These are phyloP conservation scores for Anniella stebbinsi DNA, from an alignment of 2,797 vertebrate genomes.

Conservation along the genomic window DNA sequence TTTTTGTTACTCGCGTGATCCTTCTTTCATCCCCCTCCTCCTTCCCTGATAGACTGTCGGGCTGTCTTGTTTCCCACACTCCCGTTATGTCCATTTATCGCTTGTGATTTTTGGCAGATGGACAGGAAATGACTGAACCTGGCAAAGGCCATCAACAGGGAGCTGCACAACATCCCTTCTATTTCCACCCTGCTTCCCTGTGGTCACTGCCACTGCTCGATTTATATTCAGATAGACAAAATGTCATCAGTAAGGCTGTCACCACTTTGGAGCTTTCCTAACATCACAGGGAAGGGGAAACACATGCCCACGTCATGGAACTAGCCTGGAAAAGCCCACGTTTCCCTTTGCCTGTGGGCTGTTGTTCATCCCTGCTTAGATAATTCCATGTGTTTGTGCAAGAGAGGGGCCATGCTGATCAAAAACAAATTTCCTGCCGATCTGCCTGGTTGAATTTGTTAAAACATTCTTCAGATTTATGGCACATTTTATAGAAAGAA, in stretches of 20 bases:
- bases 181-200: conserved; percentile 69
- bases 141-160: conserved; percentile 73
- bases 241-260: conserved; percentile 71
- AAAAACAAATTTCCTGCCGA: conserved; percentile 73
- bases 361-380: conserved; percentile 60
- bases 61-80: conserved; percentile 88
- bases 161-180: conserved; percentile 78
- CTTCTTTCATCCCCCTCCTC: conserved; percentile 74
- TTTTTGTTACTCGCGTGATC: conserved; percentile 50
- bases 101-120: conserved; percentile 91
- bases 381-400: conserved; percentile 63
- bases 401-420: conserved; percentile 61
- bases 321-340: conserved; percentile 47
- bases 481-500: conserved; percentile 62
- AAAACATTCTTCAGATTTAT: conserved; percentile 37
- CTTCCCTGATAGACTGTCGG: conserved; percentile 77
- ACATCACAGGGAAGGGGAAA: conserved; percentile 58
- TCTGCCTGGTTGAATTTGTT: conserved; percentile 21
- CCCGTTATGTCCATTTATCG: conserved; percentile 81
- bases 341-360: conserved; percentile 62
- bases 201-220: conserved; percentile 64
- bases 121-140: conserved; percentile 89
- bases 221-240: conserved; percentile 77
- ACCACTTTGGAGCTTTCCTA: conserved; percentile 57
- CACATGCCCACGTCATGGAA: conserved; percentile 71